Evolutionary conservation across 23 tunicate genomes (phyloP), one percentile per base, ranked within the genome.

Genomic region (Oikopleura dioica): DNA sequence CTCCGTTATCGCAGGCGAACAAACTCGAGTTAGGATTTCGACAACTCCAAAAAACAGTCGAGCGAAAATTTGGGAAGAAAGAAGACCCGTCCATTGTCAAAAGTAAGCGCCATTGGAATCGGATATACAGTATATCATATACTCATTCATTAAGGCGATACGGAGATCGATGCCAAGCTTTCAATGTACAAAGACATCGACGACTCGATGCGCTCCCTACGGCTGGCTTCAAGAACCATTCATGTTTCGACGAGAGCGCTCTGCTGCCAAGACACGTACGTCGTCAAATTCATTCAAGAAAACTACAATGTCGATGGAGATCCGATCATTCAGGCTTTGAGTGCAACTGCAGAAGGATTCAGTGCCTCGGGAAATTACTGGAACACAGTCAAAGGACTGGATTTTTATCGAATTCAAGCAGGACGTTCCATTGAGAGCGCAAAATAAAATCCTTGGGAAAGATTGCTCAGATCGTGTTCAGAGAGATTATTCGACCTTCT

Each of bases 41-140:
- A 24, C 72, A 63, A 63, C 26, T 63, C 4, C 29, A 31, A 28
- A 63, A 63, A 63, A 63, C 72, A 24, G 72, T 63, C 33, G 72
- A 63, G 33, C 29, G 72, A 2, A 63, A 63, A 63, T 31, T 63
- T 24, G 72, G 72, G 33, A 63, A 63, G 33, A 63, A 63, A 28
- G 72, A 63, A 63, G 72, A 63, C 26, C 72, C 72, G 4, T 23
- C 72, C 26, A 63, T 63, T 63, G 72, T 63, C 33, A 63, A 63
- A 28, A 31, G n/a, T n/a, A n/a, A n/a, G n/a, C n/a, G n/a, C n/a
- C 55, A 44, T 44, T 44, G 16, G 16, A 44, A 44, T 9, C 55
- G 55, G 9, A 44, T 16, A 44, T 44, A 9, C 16, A 44, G 16
- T 44, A 9, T 9, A 9, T 44, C 16, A 9, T 44, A 44, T 9